Conservation (phyloP, 2,113 vertebrate species). For the Perca schrenkii region DNA sequence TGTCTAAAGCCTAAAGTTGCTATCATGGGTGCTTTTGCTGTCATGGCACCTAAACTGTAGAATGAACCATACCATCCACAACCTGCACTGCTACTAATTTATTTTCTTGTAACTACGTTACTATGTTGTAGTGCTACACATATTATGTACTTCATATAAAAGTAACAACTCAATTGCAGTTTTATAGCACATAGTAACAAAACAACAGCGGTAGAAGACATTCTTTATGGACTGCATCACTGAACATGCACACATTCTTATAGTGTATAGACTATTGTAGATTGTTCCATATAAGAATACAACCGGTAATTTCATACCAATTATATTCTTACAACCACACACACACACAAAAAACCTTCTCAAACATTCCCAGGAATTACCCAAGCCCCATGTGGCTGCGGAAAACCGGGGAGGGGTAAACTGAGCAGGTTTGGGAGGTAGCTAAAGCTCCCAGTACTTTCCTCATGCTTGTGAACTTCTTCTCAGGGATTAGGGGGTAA, state of each 20-base stretch:
- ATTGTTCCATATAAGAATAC: slow-evolving; percentile 4
- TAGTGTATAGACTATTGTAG: not conserved
- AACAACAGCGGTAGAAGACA: not conserved
- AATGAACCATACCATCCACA: not conserved
- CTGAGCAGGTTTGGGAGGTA: slow-evolving; percentile 60
- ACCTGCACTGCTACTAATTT: not conserved
- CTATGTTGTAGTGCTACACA: too few species aligned
- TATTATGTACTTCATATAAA: too few species aligned
- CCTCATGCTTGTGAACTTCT: slow-evolving; percentile 69
- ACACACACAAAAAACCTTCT: slow-evolving; percentile 16
- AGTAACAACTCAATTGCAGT: not conserved
- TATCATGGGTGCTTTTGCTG: not conserved
- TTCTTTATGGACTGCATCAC: not conserved
- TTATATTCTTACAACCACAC: slow-evolving; percentile 21
- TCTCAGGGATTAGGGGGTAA: slow-evolving; percentile 70
- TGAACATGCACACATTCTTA: not conserved
- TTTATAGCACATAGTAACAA: not conserved
- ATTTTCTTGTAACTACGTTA: not conserved
- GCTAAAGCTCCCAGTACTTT: slow-evolving; percentile 70
- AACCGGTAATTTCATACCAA: slow-evolving; percentile 17
- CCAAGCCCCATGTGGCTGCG: slow-evolving; percentile 20
- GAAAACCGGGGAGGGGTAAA: slow-evolving; percentile 37
- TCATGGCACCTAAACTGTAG: not conserved
- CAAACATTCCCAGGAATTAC: slow-evolving; percentile 63
- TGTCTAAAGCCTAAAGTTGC: not conserved